Conservation (phyloP, 2,797 vertebrate genomes). For the Synanceia verrucosa region DNA sequence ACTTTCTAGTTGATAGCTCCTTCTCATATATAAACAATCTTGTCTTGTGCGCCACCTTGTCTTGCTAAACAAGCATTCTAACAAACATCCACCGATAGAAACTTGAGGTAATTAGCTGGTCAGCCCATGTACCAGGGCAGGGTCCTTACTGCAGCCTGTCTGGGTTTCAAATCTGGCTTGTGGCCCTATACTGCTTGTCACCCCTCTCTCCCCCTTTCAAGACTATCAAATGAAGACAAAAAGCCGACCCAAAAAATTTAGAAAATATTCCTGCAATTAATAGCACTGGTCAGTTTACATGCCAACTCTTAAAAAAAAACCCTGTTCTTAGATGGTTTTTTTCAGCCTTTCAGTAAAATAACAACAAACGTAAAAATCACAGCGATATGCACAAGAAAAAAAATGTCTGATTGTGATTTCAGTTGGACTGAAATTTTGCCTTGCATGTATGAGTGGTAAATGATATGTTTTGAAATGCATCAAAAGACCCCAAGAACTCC, state of each 20-base stretch:
- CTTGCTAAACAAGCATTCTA: background rate
- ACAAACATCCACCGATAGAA: background rate
- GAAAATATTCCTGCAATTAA: background rate
- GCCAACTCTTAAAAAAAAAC: background rate
- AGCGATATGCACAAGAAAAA: background rate
- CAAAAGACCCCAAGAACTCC: background rate
- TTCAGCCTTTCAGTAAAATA: background rate
- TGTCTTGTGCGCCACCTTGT: background rate
- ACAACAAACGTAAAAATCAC: background rate
- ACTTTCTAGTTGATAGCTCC: background rate
- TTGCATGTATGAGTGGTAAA: background rate
- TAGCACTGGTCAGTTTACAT: background rate
- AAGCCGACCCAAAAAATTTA: too few species aligned
- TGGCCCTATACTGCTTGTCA: too few species aligned
- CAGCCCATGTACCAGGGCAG: too few species aligned
- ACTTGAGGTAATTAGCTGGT: too few species aligned
- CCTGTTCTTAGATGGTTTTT: background rate
- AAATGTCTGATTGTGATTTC: background rate
- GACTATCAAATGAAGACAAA: too few species aligned
- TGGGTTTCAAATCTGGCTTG: too few species aligned
- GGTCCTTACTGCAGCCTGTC: too few species aligned
- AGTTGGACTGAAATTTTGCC: background rate
- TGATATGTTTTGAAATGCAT: background rate
- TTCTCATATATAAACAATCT: background rate
- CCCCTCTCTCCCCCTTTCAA: too few species aligned